phyloP scores from a whole-genome alignment of 1,140 invertebrate genomes.

The Ptiloglossa arizonensis region DNA sequence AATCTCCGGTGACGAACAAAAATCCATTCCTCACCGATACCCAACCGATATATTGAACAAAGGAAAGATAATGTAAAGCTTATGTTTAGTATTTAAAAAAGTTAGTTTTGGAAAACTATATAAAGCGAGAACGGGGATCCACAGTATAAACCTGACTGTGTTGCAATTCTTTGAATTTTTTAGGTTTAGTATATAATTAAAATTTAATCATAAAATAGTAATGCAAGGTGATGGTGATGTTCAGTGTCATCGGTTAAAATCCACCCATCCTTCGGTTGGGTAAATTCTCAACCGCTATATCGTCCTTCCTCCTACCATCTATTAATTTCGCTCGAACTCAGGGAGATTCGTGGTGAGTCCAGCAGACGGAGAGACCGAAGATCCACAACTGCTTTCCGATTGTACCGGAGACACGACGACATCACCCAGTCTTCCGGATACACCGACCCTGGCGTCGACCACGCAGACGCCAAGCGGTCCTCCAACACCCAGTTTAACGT shows the following conservation, averaged over 20 bases:
- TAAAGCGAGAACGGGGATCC: too few relatives aligned
- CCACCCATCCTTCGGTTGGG: neutral
- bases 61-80: too few relatives aligned
- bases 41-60: conserved; percentile 10
- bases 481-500: conserved; percentile 66
- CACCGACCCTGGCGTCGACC: conserved; percentile 59
- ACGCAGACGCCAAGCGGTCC: conserved; percentile 71
- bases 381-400: conserved; percentile 58
- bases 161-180: too few relatives aligned
- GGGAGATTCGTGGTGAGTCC: conserved; percentile 81
- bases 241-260: neutral
- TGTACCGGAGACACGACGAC: conserved; percentile 50
- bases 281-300: neutral
- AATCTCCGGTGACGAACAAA: neutral
- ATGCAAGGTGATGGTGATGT: neutral
- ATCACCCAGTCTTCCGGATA: conserved; percentile 63
- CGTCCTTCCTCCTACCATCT: conserved; percentile 50
- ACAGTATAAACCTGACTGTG: too few relatives aligned
- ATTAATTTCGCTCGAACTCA: conserved; percentile 70
- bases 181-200: too few relatives aligned
- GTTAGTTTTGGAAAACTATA: too few relatives aligned
- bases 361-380: conserved; percentile 76
- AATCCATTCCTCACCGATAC: neutral
- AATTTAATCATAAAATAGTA: neutral
- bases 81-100: too few relatives aligned